phyloP scores from a whole-genome alignment of 2,888 invertebrate species.

The Tridacna gigas region DNA sequence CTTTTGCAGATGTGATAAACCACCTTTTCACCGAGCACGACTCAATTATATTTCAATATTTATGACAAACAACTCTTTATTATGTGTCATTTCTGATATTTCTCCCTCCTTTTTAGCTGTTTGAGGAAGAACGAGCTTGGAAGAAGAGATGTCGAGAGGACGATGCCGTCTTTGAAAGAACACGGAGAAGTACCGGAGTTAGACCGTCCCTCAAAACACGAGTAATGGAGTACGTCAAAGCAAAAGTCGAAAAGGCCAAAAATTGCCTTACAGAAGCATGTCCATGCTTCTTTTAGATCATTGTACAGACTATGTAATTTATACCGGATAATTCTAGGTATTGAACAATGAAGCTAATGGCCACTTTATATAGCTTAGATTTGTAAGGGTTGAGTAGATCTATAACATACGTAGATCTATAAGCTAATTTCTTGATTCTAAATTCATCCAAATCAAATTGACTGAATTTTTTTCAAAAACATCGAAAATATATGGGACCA shows the following conservation, averaged over 20 bases:
- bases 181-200: neutral
- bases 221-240: neutral
- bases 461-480: too few relatives aligned
- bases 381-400: too few relatives aligned
- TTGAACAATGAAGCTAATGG: too few relatives aligned
- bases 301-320: too few relatives aligned
- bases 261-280: neutral
- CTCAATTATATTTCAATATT: too few relatives aligned
- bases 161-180: constrained; percentile 1
- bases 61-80: too few relatives aligned
- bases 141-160: constrained; percentile 11
- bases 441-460: too few relatives aligned
- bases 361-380: too few relatives aligned
- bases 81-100: too few relatives aligned
- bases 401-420: too few relatives aligned
- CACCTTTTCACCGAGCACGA: neutral
- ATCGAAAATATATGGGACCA: neutral
- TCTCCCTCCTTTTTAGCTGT: neutral
- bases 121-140: constrained; percentile 18
- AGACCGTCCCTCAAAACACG: neutral
- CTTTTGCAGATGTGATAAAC: neutral
- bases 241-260: neutral
- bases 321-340: too few relatives aligned
- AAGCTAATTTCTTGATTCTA: too few relatives aligned
- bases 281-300: constrained; percentile 17